Conservation (phyloP, 1,140 invertebrate genomes). For the Calliphora vicina region DNA sequence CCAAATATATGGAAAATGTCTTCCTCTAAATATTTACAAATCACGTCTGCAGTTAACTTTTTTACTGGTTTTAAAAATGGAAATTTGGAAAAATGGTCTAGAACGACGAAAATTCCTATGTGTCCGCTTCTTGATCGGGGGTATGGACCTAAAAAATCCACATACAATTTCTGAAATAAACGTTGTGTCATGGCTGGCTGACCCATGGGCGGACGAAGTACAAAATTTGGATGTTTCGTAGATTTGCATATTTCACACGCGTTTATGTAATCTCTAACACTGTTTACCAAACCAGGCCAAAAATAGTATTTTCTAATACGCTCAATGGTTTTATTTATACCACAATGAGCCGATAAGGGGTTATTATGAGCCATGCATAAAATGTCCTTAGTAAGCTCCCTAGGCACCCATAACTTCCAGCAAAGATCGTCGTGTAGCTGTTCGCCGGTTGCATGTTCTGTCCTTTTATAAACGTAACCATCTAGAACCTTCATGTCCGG, state of each 20-base stretch:
- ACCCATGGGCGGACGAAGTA: not conserved
- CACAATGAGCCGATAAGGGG: not conserved
- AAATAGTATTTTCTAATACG: constrained; percentile 6
- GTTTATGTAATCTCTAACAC: not conserved
- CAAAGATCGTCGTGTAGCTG: not conserved
- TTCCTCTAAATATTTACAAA: too few relatives aligned
- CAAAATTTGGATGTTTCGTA: not conserved
- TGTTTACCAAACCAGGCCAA: not conserved
- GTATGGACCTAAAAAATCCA: constrained; percentile 33
- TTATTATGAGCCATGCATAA: not conserved
- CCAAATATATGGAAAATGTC: not conserved
- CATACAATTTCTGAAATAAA: constrained; percentile 22
- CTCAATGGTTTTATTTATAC: not conserved
- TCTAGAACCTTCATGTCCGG: not conserved
- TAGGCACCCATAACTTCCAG: constrained; percentile 5
- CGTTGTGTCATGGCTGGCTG: not conserved
- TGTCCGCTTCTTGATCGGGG: constrained; percentile 5
- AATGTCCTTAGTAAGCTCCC: not conserved
- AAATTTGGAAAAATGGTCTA: constrained; percentile 36
- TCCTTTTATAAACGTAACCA: not conserved
- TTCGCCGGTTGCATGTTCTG: not conserved
- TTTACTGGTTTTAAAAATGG: too few relatives aligned
- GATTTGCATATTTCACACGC: not conserved
- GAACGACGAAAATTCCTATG: not conserved
- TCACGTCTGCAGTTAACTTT: too few relatives aligned